Base-by-base conservation (phyloP, 2,888 invertebrate genomes). In the Folsomia manolachei region DNA sequence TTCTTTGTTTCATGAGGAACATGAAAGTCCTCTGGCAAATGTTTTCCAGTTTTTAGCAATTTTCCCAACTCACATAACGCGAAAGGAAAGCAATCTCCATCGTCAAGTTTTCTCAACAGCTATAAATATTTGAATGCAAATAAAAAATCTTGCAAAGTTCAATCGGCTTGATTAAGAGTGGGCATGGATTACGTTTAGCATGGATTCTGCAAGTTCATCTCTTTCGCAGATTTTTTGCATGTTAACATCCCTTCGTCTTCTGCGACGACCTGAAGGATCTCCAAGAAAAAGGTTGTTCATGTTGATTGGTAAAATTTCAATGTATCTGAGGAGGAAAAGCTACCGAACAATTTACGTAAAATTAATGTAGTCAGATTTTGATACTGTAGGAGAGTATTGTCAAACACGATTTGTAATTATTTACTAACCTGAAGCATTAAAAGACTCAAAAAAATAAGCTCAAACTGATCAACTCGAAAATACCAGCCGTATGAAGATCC, bases 401-500 rank as follows among this genome's bases (percentile, higher is more conserved):
- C n/a, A n/a, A n/a, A 11, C 51, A 51, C 18, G 51, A 51, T 51
- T 51, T 51, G 9, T 51, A 11, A 11, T 18, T 51, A 11, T 18
- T 18, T 21, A 25, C 14, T 69, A 60, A 78, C 78, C 73, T 78
- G 71, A 1, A 78, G 63, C 71, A 78, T 75, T 11, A 76, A 4
- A 19, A 76, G 53, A 60, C 70, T 62, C 63, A 78, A 63, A 23
- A 78, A 65, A 0, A 78, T 61, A 2, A 73, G 65, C 70, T 78
- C 78, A 63, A 75, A 75, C 65, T 75, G 76, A 23, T 75, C 69
- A 27, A 78, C 23, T 19, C 70, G 63, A n/a, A 75, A 52, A 63
- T 78, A 78, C 78, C 78, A 78, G 4, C 69, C 70, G n/a, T 71
- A 72, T 1, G 72, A 71, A 51, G 76, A 76, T 2, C 74, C 74